These are phyloP conservation scores for Varanus salvator DNA, from an alignment of 2,113 vertebrate species.

Conservation along the genomic window DNA sequence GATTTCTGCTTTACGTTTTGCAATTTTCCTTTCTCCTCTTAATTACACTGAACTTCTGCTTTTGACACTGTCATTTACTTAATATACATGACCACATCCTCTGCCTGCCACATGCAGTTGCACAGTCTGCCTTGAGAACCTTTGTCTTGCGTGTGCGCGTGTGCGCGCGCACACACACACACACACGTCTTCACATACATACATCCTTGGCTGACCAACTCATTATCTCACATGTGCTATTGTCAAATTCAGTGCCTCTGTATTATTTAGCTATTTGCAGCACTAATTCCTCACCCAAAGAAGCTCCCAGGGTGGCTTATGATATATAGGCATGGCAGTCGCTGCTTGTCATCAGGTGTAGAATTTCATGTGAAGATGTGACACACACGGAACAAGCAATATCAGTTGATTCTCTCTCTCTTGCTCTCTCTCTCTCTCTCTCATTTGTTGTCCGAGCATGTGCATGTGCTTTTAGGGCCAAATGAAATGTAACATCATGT, in stretches of 20 bases:
- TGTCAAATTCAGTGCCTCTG: not conserved
- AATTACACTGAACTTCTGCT: slow-evolving; percentile 20
- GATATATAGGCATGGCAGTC: too few relatives aligned
- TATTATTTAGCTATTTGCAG: too few relatives aligned
- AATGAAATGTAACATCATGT: not conserved
- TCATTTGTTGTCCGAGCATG: not conserved
- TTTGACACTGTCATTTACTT: slow-evolving; percentile 9
- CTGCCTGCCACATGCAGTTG: not conserved
- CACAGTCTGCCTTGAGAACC: not conserved
- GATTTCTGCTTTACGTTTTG: not conserved
- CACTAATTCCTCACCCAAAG: too few relatives aligned
- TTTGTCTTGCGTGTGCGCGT: not conserved
- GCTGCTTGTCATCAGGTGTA: too few relatives aligned
- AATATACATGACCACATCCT: slow-evolving; percentile 24
- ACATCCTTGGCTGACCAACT: not conserved
- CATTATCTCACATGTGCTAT: not conserved
- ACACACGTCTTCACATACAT: too few relatives aligned
- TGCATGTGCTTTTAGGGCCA: not conserved
- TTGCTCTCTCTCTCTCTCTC: not conserved
- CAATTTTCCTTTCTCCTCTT: not conserved
- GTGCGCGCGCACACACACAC: not conserved
- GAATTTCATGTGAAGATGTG: too few relatives aligned
- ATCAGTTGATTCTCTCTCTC: not conserved
- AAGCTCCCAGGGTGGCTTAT: too few relatives aligned
- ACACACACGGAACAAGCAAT: too few relatives aligned